Conservation (phyloP, 2,888 invertebrate species). For the Phlogophora meticulosa region DNA sequence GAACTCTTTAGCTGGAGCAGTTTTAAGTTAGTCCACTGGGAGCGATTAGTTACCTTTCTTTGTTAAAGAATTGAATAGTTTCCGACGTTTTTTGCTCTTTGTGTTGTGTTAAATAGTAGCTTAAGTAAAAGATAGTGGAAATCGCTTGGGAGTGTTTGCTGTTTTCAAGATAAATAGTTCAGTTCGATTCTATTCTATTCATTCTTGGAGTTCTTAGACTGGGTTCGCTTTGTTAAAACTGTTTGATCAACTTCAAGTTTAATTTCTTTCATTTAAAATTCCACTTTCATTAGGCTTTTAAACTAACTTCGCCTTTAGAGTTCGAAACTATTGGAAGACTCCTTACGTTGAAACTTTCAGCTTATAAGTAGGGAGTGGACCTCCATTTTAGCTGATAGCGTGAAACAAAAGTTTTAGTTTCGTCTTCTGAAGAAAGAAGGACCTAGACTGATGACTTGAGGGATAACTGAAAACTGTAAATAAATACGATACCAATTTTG, state of each 20-base stretch:
- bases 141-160: slow-evolving; percentile 23
- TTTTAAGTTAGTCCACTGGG: slow-evolving; percentile 64
- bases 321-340: neutral
- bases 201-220: neutral
- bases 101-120: slow-evolving; percentile 55
- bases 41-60: slow-evolving; percentile 68
- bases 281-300: neutral
- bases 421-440: no score
- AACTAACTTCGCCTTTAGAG: neutral
- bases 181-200: slow-evolving; percentile 10
- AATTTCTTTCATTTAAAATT: slow-evolving; percentile 22
- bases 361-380: neutral
- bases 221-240: slow-evolving; percentile 25
- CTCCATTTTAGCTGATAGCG: no score
- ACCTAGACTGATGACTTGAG: no score
- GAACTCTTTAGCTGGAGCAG: slow-evolving; percentile 73
- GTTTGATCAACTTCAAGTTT: slow-evolving; percentile 14
- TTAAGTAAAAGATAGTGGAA: slow-evolving; percentile 35
- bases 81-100: slow-evolving; percentile 52
- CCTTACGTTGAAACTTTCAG: neutral
- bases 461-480: no score
- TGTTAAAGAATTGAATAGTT: slow-evolving; percentile 64
- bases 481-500: no score
- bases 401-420: no score
- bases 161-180: slow-evolving; percentile 49